Evolutionary conservation across 2,888 invertebrate genomes (phyloP), one percentile per base, ranked within the genome.

Genomic region (Sialis lutaria): DNA sequence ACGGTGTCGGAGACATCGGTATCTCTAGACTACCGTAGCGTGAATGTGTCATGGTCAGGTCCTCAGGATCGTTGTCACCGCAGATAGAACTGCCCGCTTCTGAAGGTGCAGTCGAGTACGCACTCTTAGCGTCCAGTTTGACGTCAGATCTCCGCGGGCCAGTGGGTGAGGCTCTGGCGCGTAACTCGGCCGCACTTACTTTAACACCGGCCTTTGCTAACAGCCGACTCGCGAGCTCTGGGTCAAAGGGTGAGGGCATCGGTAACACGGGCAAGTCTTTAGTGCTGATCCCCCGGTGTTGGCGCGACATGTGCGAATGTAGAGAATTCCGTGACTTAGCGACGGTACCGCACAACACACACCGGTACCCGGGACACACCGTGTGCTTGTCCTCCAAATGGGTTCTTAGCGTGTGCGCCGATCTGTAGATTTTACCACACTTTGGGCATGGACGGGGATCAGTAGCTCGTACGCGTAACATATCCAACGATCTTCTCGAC

Each of bases 311-410:
- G 67, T 91, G 91, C 49, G 90, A 90, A 68, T 91, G 91, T 47
- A 91, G 71, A 0, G 89, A 89, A 67, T 91, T 91, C 53, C 91
- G 76, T 0, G 88, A 89, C 66, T 91, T 91, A 41, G 91, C 91
- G 49, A 91, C 90, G 1, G 91, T 91, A 50, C 91, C 90, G 64
- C 91, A 91, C 2, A 91, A 71, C 3, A 90, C 90, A 64, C 91
- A 91, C 45, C 91, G 76, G 62, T 90, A 91, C 45, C 91, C 91
- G 0, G 89, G 89, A 61, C 91, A 91, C 57, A 90, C 81, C 34
- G 91, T 91, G 65, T 91, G 91, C 62, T 91, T 91, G 63, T 91
- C 91, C 64, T 91, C 91, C 52, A 91, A 73, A 65, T 91, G 91
- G 32, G 91, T 91, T 53, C 90, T 75, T 55, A 91, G 69, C 9